Percentiles rank a stretch among this genome's conserved stretches.
phyloP scores from a whole-genome alignment of 2,113 vertebrate genomes.

The Chaetops frenatus region DNA sequence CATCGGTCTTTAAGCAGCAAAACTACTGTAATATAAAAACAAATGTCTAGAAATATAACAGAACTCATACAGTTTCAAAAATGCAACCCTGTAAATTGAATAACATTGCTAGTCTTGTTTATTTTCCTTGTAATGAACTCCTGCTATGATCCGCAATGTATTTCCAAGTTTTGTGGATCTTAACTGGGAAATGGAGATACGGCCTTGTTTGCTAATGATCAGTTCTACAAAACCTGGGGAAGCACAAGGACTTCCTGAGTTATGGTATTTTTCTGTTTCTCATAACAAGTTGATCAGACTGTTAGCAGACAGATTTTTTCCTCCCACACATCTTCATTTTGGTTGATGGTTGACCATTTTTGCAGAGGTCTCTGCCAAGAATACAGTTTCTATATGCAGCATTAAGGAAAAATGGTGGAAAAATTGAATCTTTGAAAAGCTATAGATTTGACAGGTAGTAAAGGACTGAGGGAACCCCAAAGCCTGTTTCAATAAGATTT shows the following conservation, averaged over 20 bases:
- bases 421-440: background rate
- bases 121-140: background rate
- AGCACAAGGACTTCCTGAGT: background rate
- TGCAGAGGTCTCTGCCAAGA: background rate
- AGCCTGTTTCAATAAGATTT: background rate
- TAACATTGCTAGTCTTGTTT: background rate
- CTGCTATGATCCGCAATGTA: background rate
- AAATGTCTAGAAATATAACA: background rate
- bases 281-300: constrained; percentile 12
- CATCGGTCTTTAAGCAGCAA: background rate
- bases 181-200: background rate
- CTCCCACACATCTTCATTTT: background rate
- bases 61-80: background rate
- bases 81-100: background rate
- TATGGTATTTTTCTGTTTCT: constrained; percentile 12
- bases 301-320: constrained; percentile 31
- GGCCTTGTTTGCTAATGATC: background rate
- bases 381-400: background rate
- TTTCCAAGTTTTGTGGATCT: background rate
- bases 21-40: background rate
- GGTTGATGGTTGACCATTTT: background rate
- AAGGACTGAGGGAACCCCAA: background rate
- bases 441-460: background rate
- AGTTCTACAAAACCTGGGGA: background rate
- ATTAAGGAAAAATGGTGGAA: background rate